Base-by-base conservation (phyloP, 2,797 vertebrate species). In the Triplophysa bombifrons region DNA sequence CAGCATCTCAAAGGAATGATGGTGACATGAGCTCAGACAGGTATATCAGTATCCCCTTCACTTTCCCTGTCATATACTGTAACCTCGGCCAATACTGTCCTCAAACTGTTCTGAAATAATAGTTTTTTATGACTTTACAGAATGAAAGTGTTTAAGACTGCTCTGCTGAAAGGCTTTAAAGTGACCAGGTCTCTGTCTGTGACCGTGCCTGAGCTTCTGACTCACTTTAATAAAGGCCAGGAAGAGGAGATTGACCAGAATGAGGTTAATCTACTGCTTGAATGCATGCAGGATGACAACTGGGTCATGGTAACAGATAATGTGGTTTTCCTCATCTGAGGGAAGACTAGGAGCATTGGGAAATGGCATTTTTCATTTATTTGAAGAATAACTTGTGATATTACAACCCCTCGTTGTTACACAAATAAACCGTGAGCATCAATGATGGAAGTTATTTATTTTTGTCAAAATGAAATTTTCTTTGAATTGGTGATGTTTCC, bases 231-330 rank as follows among this genome's bases (percentile, higher is more conserved):
- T 81, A 83, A 86, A 72, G 87, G 80, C 17, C 85, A 89, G 79
- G 27, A 38, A 1, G 76, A 90, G 3, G 72, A 76, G 22, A 91
- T 91, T n/a, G n/a, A n/a, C n/a, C n/a, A n/a, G n/a, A n/a, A n/a
- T n/a, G n/a, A n/a, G n/a, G n/a, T n/a, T 77, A 82, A 90, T 63
- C 38, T 84, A 56, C 84, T 89, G 9, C 74, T 92, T 66, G 83
- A 85, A 9, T 82, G 73, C 46, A 92, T 92, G 91, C 91, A 92
- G 66, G 89, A 91, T 50, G 88, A 92, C 82, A 92, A 92, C 84
- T 90, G 91, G 84, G 89, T 92, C 53, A 91, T 92, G 90, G 74
- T 92, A 69, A 90, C 91, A 0, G 91, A 91, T 70, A 88, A 90
- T n/a, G 88, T 92, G 69, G 86, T 92, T 30, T 92, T 92, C 60